phyloP scores from a whole-genome alignment of 2,888 invertebrate species.

The Drosophila mimetica region DNA sequence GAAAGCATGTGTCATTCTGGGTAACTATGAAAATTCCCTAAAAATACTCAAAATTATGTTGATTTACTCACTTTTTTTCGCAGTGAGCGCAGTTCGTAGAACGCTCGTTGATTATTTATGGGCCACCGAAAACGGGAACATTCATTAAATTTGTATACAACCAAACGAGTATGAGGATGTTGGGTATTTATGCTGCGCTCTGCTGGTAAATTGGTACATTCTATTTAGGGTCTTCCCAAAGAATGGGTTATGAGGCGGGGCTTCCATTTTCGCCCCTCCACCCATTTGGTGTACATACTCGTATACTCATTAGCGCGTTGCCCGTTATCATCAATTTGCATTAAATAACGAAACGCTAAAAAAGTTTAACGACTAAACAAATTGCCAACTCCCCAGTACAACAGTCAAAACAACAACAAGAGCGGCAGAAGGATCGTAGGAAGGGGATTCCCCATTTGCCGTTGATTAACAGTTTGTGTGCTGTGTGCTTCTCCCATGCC shows the following conservation, averaged over 20 bases:
- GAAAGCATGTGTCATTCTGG: not conserved
- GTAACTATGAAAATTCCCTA: not conserved
- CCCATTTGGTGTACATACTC: slow-evolving; percentile 11
- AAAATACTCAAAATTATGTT: not conserved
- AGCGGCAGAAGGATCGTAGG: too few relatives aligned
- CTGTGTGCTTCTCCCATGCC: slow-evolving; percentile 10
- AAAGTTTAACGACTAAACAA: slow-evolving; percentile 49
- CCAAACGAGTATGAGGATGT: slow-evolving; percentile 4
- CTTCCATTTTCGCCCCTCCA: too few relatives aligned
- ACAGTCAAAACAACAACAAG: slow-evolving; percentile 11
- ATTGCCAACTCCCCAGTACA: slow-evolving; percentile 43
- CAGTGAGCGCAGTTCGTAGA: slow-evolving; percentile 9
- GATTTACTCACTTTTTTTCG: not conserved
- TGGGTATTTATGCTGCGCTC: slow-evolving; percentile 1
- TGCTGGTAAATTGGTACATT: slow-evolving; percentile 33
- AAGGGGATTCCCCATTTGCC: slow-evolving; percentile 12
- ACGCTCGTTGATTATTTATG: slow-evolving; percentile 41
- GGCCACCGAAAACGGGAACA: slow-evolving; percentile 30
- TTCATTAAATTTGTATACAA: slow-evolving; percentile 43
- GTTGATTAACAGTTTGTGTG: slow-evolving; percentile 48
- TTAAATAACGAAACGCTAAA: slow-evolving; percentile 44
- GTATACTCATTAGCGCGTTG: slow-evolving; percentile 44
- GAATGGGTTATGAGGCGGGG: slow-evolving; percentile 31
- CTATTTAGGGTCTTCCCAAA: slow-evolving; percentile 8
- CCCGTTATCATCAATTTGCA: slow-evolving; percentile 52